Evolutionary conservation across 2,113 vertebrate species (phyloP), one percentile per base, ranked within the genome.

Genomic region (Hemiprocne comata): DNA sequence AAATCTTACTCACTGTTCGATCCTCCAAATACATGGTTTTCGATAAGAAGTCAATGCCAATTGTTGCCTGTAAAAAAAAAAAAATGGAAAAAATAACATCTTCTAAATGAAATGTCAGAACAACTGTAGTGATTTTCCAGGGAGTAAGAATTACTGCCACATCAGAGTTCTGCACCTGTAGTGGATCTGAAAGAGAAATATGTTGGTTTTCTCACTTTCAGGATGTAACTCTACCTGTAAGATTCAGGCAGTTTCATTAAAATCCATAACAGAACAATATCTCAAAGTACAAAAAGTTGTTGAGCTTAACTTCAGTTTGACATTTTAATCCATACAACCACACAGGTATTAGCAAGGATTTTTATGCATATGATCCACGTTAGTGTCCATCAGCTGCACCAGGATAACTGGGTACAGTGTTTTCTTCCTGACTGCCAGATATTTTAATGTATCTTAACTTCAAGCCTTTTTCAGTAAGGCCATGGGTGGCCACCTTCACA

Each of bases 11-110:
- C 98, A 99, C 99, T 98, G 99, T 99, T 99, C 99, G 98, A 98
- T 99, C 99, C 97, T 99, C 99, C 97, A 99, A 98, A 94, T 99
- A 99, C 99, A 99, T 99, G 64, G 99, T 99, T 99, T 99, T 99
- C 34, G 99, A 99, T 97, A 99, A 98, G 98, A 99, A 99, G 97
- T 99, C 99, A 71, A 99, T 99, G 98, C 99, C 99, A 98, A 99
- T 99, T 86, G 99, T 99, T 96, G 99, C 99, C 99, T 99, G 97
- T 48, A 97, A 97, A 65, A 92, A 75, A 82, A 80, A 77, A 66
- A 26, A 86, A 70, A 20, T 20, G 46, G 11, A 72, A 33, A n/a
- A 74, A 74, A 62, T 64, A 88, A 44, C 17, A 62, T 5, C 6
- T 75, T 64, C 87, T 76, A 66, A 42, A 55, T 23, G 28, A 78